A percentile compares a stretch with the other conserved stretches of the same genome.
Evolutionary conservation across 2,113 vertebrate genomes (phyloP).

Genomic region (Vireo altiloquus): DNA sequence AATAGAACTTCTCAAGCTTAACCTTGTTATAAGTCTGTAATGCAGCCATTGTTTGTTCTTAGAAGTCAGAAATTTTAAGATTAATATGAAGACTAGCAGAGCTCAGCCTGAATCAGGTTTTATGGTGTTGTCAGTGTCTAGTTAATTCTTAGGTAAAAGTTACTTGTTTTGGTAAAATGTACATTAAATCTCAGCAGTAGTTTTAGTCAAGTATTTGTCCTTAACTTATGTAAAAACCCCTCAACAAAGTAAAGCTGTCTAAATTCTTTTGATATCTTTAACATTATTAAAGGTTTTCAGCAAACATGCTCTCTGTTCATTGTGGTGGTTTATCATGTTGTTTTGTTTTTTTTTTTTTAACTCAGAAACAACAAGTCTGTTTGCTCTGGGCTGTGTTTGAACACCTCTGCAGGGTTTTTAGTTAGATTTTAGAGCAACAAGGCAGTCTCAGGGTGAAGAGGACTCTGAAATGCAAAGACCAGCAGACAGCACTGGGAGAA

Average conservation of each 20-base stretch:
- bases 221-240: neutral
- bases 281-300: neutral
- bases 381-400: neutral
- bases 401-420: neutral
- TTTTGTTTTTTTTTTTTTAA: neutral
- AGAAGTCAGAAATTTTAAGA: constrained; percentile 71
- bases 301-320: neutral
- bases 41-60: constrained; percentile 35
- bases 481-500: neutral
- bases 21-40: constrained; percentile 55
- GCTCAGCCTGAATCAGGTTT: constrained; percentile 35
- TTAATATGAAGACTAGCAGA: constrained; percentile 42
- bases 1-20: constrained; percentile 65
- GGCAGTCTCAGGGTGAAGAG: neutral
- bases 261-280: neutral
- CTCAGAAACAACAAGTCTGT: neutral
- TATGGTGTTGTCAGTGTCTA: constrained; percentile 42
- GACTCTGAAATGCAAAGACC: neutral
- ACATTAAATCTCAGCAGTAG: neutral
- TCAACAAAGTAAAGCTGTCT: neutral
- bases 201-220: neutral
- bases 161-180: neutral
- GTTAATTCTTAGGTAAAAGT: constrained; percentile 53
- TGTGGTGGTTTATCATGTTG: neutral
- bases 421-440: neutral